phyloP scores from a whole-genome alignment of 2,797 vertebrate genomes.

The Scolopax rusticola region DNA sequence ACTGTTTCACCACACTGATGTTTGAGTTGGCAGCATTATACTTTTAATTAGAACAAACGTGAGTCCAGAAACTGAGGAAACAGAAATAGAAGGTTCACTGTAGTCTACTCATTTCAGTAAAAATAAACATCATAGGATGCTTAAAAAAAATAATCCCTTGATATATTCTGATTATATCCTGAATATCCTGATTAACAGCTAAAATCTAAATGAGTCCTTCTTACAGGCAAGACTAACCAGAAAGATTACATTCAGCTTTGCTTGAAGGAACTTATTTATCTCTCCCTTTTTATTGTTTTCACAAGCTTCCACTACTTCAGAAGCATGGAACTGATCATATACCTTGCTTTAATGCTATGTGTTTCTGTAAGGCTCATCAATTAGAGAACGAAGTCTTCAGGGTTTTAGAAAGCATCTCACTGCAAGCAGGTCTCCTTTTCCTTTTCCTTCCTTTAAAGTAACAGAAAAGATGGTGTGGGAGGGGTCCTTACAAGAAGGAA shows the following conservation, averaged over 20 bases:
- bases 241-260: constrained; percentile 33
- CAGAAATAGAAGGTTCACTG: constrained; percentile 70
- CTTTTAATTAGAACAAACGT: constrained; percentile 75
- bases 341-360: not conserved
- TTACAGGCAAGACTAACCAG: not conserved
- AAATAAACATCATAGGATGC: constrained; percentile 21
- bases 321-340: not conserved
- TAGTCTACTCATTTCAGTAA: constrained; percentile 42
- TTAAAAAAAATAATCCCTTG: constrained; percentile 25
- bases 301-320: not conserved
- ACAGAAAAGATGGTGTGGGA: not conserved
- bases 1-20: constrained; percentile 53
- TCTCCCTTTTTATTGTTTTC: not conserved
- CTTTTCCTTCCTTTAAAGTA: not conserved
- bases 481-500: not conserved
- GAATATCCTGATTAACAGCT: constrained; percentile 34
- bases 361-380: not conserved
- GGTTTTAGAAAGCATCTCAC: not conserved
- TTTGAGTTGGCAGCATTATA: constrained; percentile 73
- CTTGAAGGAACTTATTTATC: not conserved
- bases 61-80: constrained; percentile 71
- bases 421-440: not conserved
- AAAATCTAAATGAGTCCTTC: constrained; percentile 39
- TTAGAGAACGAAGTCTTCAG: not conserved
- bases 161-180: not conserved